Evolutionary conservation across 2,113 vertebrate genomes (phyloP).

Genomic region (Rhinichthys klamathensis): DNA sequence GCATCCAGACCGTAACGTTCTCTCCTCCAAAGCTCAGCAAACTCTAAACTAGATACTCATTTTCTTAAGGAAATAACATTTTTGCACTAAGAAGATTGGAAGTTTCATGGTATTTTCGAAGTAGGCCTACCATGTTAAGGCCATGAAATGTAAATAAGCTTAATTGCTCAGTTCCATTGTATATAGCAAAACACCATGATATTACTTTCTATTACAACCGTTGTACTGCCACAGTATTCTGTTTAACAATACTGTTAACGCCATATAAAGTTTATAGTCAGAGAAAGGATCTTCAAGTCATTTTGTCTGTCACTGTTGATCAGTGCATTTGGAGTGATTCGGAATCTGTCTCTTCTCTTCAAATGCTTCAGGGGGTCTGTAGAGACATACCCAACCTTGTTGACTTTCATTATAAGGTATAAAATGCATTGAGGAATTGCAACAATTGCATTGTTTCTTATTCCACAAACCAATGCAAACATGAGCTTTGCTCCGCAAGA

Average conservation of each 20-base stretch:
- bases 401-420: constrained; percentile 79
- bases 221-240: background rate
- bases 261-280: background rate
- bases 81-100: background rate
- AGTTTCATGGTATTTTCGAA: background rate
- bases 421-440: constrained; percentile 17
- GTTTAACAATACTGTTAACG: too few species aligned
- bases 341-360: constrained; percentile 61
- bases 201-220: background rate
- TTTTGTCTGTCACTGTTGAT: background rate
- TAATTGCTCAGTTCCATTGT: background rate
- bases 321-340: constrained; percentile 47
- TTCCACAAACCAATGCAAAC: constrained; percentile 24
- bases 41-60: background rate
- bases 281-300: background rate
- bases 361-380: constrained; percentile 75
- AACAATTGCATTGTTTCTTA: background rate
- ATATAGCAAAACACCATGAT: background rate
- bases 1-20: background rate
- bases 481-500: background rate
- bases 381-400: constrained; percentile 78
- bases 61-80: background rate
- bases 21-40: background rate
- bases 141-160: background rate
- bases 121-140: background rate